Conservation (phyloP, 2,113 vertebrate genomes). For the Callopanchax toddi region DNA sequence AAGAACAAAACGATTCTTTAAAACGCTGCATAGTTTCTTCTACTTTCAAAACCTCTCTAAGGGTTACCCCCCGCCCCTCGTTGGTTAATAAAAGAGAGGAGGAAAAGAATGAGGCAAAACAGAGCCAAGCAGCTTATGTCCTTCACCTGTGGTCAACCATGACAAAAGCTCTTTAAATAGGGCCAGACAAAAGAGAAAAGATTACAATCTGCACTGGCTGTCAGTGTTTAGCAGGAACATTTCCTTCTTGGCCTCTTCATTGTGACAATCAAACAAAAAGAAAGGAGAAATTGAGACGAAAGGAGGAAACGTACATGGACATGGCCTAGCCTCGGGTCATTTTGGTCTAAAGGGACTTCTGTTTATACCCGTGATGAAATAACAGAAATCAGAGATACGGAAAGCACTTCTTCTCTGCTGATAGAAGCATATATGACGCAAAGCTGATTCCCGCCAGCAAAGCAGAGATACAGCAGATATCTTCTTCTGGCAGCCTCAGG, state of each 20-base stretch:
- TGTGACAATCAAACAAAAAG: conserved; percentile 37
- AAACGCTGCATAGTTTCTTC: background rate
- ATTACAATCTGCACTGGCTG: conserved; percentile 55
- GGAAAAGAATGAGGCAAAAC: conserved; percentile 6
- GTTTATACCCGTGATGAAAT: conserved; percentile 67
- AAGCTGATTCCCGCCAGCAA: conserved; percentile 41
- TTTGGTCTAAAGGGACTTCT: conserved; percentile 65
- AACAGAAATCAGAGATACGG: conserved; percentile 62
- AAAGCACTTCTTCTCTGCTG: conserved; percentile 42
- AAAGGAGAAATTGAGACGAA: conserved; percentile 24
- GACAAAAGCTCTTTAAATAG: conserved; percentile 56
- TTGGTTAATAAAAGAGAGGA: conserved; percentile 25
- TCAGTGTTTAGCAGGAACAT: conserved; percentile 26
- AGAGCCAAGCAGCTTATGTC: conserved; percentile 18
- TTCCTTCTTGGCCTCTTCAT: conserved; percentile 44
- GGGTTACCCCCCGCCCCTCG: conserved; percentile 29
- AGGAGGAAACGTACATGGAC: conserved; percentile 21
- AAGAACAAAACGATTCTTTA: background rate
- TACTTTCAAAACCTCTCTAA: background rate
- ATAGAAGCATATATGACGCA: conserved; percentile 65
- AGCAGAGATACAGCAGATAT: conserved; percentile 61
- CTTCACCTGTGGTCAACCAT: conserved; percentile 47
- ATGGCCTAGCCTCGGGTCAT: conserved; percentile 29
- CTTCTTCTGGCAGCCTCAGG: conserved; percentile 47
- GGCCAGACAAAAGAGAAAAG: conserved; percentile 48